These are phyloP conservation scores for Papilio glaucus DNA, from an alignment of 1,140 invertebrate genomes.

Conservation along the genomic window DNA sequence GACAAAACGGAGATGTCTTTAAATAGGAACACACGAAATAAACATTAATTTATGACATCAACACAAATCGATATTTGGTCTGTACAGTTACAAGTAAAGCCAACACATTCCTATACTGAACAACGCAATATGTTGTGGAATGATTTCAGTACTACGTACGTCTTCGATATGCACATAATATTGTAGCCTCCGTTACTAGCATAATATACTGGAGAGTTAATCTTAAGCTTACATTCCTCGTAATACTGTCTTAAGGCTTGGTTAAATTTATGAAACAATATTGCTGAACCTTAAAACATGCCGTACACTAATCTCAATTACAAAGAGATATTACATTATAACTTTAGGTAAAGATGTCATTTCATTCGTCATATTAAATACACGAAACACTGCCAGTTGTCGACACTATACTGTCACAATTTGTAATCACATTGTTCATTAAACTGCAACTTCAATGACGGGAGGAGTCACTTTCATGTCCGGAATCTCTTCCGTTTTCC, in stretches of 20 bases:
- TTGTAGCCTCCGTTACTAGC: constrained; percentile 71
- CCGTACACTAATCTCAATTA: constrained; percentile 56
- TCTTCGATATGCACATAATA: constrained; percentile 51
- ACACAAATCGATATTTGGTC: constrained; percentile 67
- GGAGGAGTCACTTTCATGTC: constrained; percentile 82
- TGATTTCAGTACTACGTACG: constrained; percentile 59
- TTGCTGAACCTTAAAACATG: constrained; percentile 66
- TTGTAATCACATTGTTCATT: constrained; percentile 35
- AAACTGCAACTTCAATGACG: constrained; percentile 70
- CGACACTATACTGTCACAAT: constrained; percentile 4
- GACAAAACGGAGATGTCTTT: constrained; percentile 69
- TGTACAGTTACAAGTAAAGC: constrained; percentile 54
- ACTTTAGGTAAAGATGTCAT: constrained; percentile 71
- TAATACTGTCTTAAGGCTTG: constrained; percentile 75
- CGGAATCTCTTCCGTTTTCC: constrained; percentile 79
- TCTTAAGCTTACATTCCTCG: constrained; percentile 59
- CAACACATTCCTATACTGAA: constrained; percentile 40
- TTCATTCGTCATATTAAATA: constrained; percentile 40
- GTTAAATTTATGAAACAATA: constrained; percentile 53
- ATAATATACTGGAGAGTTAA: constrained; percentile 52
- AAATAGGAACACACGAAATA: constrained; percentile 76
- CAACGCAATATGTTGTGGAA: constrained; percentile 59
- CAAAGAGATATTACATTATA: constrained; percentile 51
- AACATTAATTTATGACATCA: constrained; percentile 54
- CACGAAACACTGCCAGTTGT: constrained; percentile 16